phyloP scores from a whole-genome alignment of 2,797 vertebrate species.

The Rhinichthys osculus region DNA sequence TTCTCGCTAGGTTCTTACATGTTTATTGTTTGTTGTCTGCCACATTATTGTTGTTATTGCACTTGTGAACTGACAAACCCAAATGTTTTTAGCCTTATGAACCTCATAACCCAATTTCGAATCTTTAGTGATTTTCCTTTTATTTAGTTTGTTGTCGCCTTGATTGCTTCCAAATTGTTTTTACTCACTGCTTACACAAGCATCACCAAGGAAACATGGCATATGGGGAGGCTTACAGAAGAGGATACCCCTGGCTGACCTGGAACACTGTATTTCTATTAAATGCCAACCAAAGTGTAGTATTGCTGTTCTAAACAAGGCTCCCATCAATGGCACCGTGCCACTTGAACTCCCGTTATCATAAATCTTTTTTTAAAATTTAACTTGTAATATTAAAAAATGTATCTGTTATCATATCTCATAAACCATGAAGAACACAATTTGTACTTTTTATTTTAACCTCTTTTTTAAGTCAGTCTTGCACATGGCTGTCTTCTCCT shows the following conservation, averaged over 20 bases:
- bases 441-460: background rate
- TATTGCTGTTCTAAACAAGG: constrained; percentile 12
- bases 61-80: background rate
- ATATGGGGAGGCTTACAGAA: background rate
- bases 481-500: constrained; percentile 43
- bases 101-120: background rate
- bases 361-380: background rate
- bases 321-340: background rate
- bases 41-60: background rate
- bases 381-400: background rate
- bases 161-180: constrained; percentile 15
- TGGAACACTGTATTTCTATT: constrained; percentile 3
- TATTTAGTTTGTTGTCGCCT: constrained; percentile 1
- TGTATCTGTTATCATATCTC: background rate
- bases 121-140: background rate
- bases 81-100: background rate
- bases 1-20: background rate
- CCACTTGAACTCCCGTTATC: background rate
- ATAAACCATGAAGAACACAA: background rate
- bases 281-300: constrained; percentile 5
- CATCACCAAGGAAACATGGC: constrained; percentile 19
- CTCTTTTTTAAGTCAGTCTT: background rate
- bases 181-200: background rate
- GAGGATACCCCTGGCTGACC: constrained; percentile 6
- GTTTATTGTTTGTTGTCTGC: background rate